Evolutionary conservation across 2,888 invertebrate genomes (phyloP).

Genomic region (Thelaira solivaga): DNA sequence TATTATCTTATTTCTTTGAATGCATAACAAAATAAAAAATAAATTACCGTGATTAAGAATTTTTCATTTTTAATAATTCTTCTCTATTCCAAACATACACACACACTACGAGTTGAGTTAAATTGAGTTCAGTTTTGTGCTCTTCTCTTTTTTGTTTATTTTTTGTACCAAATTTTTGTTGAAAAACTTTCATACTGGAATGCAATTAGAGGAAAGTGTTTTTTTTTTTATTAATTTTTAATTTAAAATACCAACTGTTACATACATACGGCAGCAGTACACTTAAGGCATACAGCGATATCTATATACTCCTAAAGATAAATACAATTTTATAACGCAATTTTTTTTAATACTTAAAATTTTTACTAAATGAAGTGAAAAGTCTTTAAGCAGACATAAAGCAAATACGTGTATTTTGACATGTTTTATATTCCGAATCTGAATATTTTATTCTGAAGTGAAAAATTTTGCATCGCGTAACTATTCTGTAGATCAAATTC

Average conservation of each 20-base stretch:
- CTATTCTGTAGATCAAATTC: too few relatives aligned
- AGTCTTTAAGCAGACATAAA: background rate
- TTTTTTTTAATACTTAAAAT: background rate
- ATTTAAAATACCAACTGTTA: background rate
- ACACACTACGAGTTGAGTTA: too few relatives aligned
- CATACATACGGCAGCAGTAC: background rate
- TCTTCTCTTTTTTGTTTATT: background rate
- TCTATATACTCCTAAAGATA: too few relatives aligned
- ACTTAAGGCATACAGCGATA: background rate
- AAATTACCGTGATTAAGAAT: slow-evolving; percentile 39
- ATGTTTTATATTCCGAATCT: too few relatives aligned
- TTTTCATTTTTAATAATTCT: background rate
- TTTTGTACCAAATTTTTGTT: background rate
- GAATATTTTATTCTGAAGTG: too few relatives aligned
- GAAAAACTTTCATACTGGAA: background rate
- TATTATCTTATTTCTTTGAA: background rate
- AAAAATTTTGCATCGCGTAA: too few relatives aligned
- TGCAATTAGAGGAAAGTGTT: background rate
- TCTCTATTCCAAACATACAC: background rate
- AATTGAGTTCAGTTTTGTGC: background rate
- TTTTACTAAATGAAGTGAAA: background rate
- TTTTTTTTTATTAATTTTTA: background rate
- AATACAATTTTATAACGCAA: background rate
- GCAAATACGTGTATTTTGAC: too few relatives aligned
- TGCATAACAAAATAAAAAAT: slow-evolving; percentile 34